Conservation (phyloP, 2,113 vertebrate species). For the Rattus norvegicus region DNA sequence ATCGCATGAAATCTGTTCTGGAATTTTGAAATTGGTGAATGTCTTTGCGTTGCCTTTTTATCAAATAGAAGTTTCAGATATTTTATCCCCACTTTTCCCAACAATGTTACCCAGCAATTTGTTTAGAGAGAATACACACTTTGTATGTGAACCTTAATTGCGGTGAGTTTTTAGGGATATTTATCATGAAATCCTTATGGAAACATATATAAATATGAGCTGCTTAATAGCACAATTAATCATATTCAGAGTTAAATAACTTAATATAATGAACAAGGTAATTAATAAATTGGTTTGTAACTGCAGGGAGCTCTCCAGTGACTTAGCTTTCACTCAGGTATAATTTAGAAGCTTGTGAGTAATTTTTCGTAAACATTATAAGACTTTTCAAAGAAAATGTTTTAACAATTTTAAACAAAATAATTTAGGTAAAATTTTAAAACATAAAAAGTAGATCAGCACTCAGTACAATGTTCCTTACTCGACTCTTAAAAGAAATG, state of each 20-base stretch:
- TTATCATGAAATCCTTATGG: neutral
- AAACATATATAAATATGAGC: neutral
- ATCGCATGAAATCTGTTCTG: neutral
- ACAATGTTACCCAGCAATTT: neutral
- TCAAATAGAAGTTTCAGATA: neutral
- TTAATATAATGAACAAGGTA: neutral
- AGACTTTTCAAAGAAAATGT: constrained; percentile 2
- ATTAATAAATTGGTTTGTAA: neutral
- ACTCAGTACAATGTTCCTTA: neutral
- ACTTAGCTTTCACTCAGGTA: neutral
- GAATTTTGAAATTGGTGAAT: neutral
- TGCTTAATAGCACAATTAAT: neutral
- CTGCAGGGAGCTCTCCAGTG: neutral
- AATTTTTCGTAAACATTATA: constrained; percentile 3
- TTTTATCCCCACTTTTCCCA: neutral
- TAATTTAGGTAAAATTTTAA: neutral
- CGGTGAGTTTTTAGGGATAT: neutral
- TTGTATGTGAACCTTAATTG: neutral
- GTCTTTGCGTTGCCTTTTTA: neutral
- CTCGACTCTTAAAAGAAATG: neutral
- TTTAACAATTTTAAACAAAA: neutral
- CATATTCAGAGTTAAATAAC: neutral
- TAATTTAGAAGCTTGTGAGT: neutral
- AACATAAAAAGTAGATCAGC: neutral
- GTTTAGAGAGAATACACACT: neutral